Evolutionary conservation across 2,888 invertebrate genomes (phyloP), one percentile per base, ranked within the genome.

Genomic region (Furcula furcula): DNA sequence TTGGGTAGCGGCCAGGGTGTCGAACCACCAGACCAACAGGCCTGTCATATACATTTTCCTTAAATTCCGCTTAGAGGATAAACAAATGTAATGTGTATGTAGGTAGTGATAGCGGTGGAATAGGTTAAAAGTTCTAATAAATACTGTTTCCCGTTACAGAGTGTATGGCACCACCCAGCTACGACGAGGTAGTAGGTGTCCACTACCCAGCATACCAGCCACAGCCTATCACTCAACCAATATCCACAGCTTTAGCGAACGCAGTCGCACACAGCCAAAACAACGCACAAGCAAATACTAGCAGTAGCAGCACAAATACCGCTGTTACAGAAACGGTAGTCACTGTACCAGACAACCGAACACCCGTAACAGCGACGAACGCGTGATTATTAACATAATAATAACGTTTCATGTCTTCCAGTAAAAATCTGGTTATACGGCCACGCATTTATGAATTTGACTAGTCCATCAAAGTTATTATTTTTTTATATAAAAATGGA

Each of bases 151-250:
- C 10, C 31, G 55, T 81, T 86, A 12, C 85, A 88, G 87, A 88
- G 65, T 76, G 72, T 36, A 76, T 87, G 75, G 87, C 86, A 0
- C 87, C 87, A 1, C 87, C 87, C 0, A 88, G 88, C 52, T 88
- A 88, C 62, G 87, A 88, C 23, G 87, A 88, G 38, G 87, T 87
- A 9, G 86, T 88, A 4, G 85, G 86, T 0, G 57, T 83, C 9
- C 86, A 87, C 65, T 86, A 84, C 45, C 86, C 87, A 0, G 65
- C 63, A 36, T 84, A 65, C 49, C 66, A 36, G 22, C 53, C 52
- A 0, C 84, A 83, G 41, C 86, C 87, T 1, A 86, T 86, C 42
- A 62, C 76, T 2, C 72, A 74, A 21, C 88, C 87, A 1, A 76
- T 87, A 34, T 65, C 75, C 3, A 45, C 65, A n/a, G 84, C 87